These are phyloP conservation scores for Lochmaea crataegi DNA, from an alignment of 2,888 invertebrate species.

Conservation along the genomic window DNA sequence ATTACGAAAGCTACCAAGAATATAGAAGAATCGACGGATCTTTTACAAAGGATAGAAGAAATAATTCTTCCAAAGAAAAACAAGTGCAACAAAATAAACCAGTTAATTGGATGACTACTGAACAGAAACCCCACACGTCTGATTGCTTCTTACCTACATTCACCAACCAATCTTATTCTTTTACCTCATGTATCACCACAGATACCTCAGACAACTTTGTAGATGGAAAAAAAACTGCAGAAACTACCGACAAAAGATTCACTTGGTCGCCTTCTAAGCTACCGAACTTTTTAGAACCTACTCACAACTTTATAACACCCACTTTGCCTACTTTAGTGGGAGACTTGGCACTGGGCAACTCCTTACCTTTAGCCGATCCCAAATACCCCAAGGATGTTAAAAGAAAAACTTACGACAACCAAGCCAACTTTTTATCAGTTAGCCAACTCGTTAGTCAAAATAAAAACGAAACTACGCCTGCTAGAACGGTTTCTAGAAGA, in stretches of 20 bases:
- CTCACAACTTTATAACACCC: conserved; percentile 65
- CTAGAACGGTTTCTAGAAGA: conserved; percentile 54
- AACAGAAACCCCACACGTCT: conserved; percentile 61
- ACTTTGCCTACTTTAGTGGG: conserved; percentile 73
- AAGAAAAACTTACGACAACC: conserved; percentile 55
- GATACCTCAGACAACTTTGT: conserved; percentile 48
- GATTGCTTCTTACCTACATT: conserved; percentile 67
- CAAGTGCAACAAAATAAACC: conserved; percentile 60
- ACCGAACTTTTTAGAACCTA: conserved; percentile 63
- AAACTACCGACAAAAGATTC: conserved; percentile 66
- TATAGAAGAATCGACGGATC: conserved; percentile 49
- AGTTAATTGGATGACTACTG: conserved; percentile 74
- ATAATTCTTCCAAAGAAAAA: conserved; percentile 38
- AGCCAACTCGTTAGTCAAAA: conserved; percentile 73
- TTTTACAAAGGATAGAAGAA: conserved; percentile 40
- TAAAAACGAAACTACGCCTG: conserved; percentile 57
- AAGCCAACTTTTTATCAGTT: conserved; percentile 70
- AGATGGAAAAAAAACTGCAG: conserved; percentile 51
- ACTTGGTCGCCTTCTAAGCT: conserved; percentile 70
- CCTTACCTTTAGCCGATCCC: conserved; percentile 54
- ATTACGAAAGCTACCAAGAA: conserved; percentile 57
- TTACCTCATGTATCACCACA: conserved; percentile 52
- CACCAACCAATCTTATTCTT: conserved; percentile 57
- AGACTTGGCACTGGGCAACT: conserved; percentile 68
- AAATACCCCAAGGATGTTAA: conserved; percentile 51